Evolutionary conservation across 1,140 invertebrate genomes (phyloP), one percentile per base, ranked within the genome.

Genomic region (Eupristina koningsbergeri): DNA sequence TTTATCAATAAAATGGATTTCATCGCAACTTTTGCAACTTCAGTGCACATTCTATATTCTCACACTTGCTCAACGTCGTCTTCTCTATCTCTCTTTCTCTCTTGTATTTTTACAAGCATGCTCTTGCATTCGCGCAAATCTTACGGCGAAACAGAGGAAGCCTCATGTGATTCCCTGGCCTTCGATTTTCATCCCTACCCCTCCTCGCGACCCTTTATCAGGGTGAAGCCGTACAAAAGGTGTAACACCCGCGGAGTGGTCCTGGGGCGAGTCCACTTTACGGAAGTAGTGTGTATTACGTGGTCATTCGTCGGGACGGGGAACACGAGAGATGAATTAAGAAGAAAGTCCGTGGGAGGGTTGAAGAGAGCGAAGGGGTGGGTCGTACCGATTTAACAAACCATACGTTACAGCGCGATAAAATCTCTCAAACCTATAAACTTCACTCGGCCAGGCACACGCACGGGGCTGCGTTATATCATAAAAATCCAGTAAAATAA

Each of bases 401-500:
- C 90, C 91, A 91, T 92, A 92, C 90, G 89, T 92, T 92, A 92
- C 88, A 88, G 88, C 86, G 87, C 90, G 91, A 92, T 92, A 92
- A 92, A 92, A 92, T 92, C 91, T 91, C 87, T 81, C 89, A 90
- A 91, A 91, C 89, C 90, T 91, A 91, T 92, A 92, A 92, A 92
- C 88, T 91, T 90, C 81, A 87, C 87, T 86, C 86, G 86, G 88
- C 88, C 88, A 88, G 88, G 88, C 88, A 87, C 88, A 89, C 80
- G 80, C 73, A 45, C 41, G 58, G 34, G 81, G 29, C 87, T 89
- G 89, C 87, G 91, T 91, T 91, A 91, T 92, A 91, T 92, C 91
- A 92, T 92, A 92, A 92, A 92, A 92, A 92, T 92, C 89, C 90
- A 90, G 91, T 92, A 92, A 92, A 92, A 92, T 92, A 91, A 91